Evolutionary conservation across 2,888 invertebrate species (phyloP).

Genomic region (Cheilosia urbana): DNA sequence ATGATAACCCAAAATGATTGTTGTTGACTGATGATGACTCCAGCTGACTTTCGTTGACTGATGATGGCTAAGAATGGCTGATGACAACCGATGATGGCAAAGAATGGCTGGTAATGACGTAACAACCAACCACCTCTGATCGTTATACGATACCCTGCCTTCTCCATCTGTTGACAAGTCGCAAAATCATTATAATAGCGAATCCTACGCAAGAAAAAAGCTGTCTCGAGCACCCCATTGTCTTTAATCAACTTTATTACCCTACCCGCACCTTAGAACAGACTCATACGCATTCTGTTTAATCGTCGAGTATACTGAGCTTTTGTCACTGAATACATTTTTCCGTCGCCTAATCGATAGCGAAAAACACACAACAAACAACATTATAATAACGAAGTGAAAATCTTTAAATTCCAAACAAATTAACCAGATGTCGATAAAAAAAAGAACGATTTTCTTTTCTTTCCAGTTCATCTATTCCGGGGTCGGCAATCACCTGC

Average conservation of each 20-base stretch:
- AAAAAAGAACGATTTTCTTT: background rate
- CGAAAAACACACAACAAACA: background rate
- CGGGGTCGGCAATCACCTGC: background rate
- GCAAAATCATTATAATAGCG: background rate
- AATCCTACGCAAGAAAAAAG: background rate
- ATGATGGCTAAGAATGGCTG: too few relatives aligned
- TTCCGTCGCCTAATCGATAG: background rate
- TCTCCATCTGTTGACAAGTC: background rate
- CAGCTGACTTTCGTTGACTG: too few relatives aligned
- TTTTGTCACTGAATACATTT: background rate
- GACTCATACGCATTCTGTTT: constrained; percentile 5
- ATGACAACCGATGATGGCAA: too few relatives aligned
- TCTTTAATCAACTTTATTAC: constrained; percentile 28
- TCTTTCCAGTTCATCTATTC: constrained; percentile 6
- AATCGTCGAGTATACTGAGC: constrained; percentile 10
- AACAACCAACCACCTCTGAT: too few relatives aligned
- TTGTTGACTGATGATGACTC: too few relatives aligned
- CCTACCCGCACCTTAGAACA: constrained; percentile 16
- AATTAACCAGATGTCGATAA: constrained; percentile 17
- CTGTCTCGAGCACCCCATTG: background rate
- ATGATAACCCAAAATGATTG: too few relatives aligned
- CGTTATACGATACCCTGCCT: background rate
- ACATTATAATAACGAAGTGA: background rate
- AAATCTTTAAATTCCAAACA: constrained; percentile 23
- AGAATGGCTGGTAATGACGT: too few relatives aligned